Percentiles rank a stretch among this genome's conserved stretches.
Conservation (phyloP, 2,797 vertebrate species). For the Manis pentadactyla region DNA sequence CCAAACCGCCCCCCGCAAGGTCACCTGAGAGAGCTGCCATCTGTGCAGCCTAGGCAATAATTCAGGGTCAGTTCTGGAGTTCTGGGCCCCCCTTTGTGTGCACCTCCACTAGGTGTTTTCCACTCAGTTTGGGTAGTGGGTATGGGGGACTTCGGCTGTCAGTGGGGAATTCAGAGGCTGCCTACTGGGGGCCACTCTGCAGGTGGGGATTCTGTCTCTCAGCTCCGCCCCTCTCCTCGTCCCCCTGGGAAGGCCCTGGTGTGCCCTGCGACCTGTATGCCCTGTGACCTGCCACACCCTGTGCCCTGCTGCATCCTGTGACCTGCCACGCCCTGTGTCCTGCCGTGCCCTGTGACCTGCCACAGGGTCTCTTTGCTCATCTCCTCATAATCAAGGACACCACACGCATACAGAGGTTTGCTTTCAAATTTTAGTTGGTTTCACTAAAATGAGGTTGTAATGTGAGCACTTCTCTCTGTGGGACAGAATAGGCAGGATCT, state of each 20-base stretch:
- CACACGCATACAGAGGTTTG: fast-evolving
- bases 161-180: neutral
- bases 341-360: too few species aligned
- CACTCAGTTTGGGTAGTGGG: too few species aligned
- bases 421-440: neutral
- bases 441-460: neutral
- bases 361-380: too few species aligned
- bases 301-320: too few species aligned
- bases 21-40: neutral
- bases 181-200: neutral
- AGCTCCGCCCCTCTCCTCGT: neutral
- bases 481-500: neutral
- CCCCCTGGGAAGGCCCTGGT: neutral
- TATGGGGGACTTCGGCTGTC: neutral
- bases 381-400: neutral
- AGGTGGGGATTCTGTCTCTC: neutral
- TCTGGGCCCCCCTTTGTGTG: fast-evolving
- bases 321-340: too few species aligned
- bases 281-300: too few species aligned
- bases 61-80: neutral
- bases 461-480: neutral
- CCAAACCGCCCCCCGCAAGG: neutral
- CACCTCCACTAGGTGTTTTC: neutral
- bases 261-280: fast-evolving
- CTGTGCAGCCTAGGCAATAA: neutral